Percentiles rank a stretch among this genome's conserved stretches.
These are phyloP conservation scores for Idaea straminata DNA, from an alignment of 2,888 invertebrate genomes.

Conservation along the genomic window DNA sequence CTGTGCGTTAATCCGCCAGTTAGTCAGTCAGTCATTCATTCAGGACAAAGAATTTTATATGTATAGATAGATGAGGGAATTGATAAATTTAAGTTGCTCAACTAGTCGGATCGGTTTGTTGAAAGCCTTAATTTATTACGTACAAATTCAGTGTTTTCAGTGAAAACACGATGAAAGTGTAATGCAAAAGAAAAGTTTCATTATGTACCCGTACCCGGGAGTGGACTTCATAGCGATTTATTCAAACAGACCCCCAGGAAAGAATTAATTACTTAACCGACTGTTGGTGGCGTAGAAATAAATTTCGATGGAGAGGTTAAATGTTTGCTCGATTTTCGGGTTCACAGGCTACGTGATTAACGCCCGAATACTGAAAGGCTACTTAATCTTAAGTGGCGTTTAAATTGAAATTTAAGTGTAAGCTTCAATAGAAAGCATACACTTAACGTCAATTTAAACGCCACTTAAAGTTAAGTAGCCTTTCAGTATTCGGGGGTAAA, in stretches of 20 bases:
- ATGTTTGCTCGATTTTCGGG: conserved; percentile 5
- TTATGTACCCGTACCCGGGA: conserved; percentile 28
- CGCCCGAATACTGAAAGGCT: too few relatives aligned
- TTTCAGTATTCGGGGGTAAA: too few relatives aligned
- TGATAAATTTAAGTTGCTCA: not conserved
- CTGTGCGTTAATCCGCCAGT: too few relatives aligned
- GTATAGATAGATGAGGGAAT: not conserved
- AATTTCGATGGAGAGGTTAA: conserved; percentile 9
- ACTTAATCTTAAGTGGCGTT: too few relatives aligned
- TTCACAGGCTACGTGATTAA: conserved; percentile 1
- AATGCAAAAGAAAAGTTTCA: conserved; percentile 35
- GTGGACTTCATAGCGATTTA: conserved; percentile 51
- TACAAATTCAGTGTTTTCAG: conserved; percentile 16
- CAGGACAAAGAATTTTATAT: too few relatives aligned
- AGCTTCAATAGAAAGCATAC: too few relatives aligned
- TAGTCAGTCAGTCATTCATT: too few relatives aligned
- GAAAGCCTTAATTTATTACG: not conserved
- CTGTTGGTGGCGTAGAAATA: conserved; percentile 30
- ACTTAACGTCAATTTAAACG: too few relatives aligned
- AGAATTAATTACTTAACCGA: conserved; percentile 66
- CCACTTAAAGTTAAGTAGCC: too few relatives aligned
- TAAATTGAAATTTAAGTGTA: too few relatives aligned
- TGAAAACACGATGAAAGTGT: conserved; percentile 19
- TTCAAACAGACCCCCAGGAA: conserved; percentile 51
- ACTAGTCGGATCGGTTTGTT: not conserved